phyloP scores from a whole-genome alignment of 2,797 vertebrate species.

The Myotis planiceps region DNA sequence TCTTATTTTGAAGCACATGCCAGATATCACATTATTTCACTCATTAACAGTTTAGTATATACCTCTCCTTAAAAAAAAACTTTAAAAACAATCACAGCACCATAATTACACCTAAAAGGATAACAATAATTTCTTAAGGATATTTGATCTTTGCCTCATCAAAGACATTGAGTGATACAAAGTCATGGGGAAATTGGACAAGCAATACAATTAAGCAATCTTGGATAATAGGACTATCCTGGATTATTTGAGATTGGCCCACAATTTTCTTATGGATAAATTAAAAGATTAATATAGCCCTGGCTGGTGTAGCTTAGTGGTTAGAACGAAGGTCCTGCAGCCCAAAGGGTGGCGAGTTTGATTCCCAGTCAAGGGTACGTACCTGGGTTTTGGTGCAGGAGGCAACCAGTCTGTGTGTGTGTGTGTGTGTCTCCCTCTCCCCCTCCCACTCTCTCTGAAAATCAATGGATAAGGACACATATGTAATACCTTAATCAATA shows the following conservation, averaged over 20 bases:
- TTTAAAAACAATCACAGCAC: not conserved
- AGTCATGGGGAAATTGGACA: not conserved
- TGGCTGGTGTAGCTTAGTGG: not conserved
- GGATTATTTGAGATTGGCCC: not conserved
- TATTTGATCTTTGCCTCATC: not conserved
- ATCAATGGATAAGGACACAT: too few relatives aligned
- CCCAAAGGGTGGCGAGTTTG: too few relatives aligned
- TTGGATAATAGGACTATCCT: not conserved
- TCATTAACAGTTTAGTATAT: not conserved
- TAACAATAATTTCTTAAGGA: slow-evolving; percentile 27
- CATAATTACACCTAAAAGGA: not conserved
- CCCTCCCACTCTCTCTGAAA: too few relatives aligned
- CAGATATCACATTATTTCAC: not conserved
- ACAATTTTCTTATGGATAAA: not conserved
- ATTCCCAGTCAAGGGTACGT: not conserved
- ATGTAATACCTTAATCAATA: too few relatives aligned
- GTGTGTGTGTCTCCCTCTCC: too few relatives aligned
- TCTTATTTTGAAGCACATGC: slow-evolving; percentile 1
- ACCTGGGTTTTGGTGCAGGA: not conserved
- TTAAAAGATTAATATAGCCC: not conserved
- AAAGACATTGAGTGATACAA: not conserved
- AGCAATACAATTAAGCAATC: not conserved
- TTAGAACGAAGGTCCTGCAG: too few relatives aligned
- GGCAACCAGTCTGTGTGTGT: too few relatives aligned
- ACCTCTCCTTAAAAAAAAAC: not conserved